These are phyloP conservation scores for Enteromius mattozi DNA, from an alignment of 2,797 vertebrate species.

Conservation along the genomic window DNA sequence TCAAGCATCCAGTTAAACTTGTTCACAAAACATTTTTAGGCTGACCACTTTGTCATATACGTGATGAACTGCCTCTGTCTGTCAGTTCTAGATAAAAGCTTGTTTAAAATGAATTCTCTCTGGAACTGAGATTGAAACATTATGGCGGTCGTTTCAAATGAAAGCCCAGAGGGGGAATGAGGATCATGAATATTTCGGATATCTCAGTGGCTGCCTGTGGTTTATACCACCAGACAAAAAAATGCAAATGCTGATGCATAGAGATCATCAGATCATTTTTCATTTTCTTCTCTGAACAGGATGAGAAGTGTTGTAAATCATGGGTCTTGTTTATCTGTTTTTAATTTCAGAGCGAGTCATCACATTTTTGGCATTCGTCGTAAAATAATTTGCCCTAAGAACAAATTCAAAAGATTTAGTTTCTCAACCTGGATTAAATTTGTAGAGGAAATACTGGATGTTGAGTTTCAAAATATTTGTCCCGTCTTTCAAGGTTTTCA, in stretches of 20 bases:
- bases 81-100: slow-evolving; percentile 34
- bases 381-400: slow-evolving; percentile 22
- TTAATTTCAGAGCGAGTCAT: slow-evolving; percentile 34
- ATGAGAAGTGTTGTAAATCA: slow-evolving; percentile 11
- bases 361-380: slow-evolving; percentile 20
- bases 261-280: slow-evolving; percentile 16
- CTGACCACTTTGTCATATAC: neutral
- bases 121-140: slow-evolving; percentile 13
- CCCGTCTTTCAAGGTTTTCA: neutral
- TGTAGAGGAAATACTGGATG: slow-evolving; percentile 2
- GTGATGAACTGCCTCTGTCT: slow-evolving; percentile 15
- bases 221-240: slow-evolving; percentile 38
- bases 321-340: slow-evolving; percentile 27
- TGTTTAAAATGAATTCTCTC: slow-evolving; percentile 30
- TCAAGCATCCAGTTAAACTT: slow-evolving; percentile 14
- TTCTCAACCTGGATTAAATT: slow-evolving; percentile 19
- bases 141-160: slow-evolving; percentile 28
- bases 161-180: slow-evolving; percentile 10
- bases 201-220: slow-evolving; percentile 23
- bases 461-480: slow-evolving; percentile 3
- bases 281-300: neutral
- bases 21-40: neutral
- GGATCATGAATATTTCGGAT: slow-evolving; percentile 47
- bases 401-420: slow-evolving; percentile 37
- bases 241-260: slow-evolving; percentile 17